phyloP scores from a whole-genome alignment of 1,140 invertebrate species.

The Megathymus violae region DNA sequence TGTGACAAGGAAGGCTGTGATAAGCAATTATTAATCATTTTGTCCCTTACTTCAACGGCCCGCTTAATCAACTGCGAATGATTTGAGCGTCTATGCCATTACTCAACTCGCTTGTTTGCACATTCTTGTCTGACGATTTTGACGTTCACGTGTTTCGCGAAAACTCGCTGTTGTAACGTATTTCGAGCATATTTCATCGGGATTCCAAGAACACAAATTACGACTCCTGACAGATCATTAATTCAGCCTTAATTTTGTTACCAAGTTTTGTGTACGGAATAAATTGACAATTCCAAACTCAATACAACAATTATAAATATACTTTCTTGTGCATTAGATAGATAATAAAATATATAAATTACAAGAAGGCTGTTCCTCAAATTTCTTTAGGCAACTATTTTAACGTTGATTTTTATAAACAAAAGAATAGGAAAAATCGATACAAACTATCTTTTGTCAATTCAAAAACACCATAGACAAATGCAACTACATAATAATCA shows the following conservation, averaged over 20 bases:
- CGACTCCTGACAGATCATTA: slow-evolving; percentile 25
- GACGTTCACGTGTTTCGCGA: slow-evolving; percentile 45
- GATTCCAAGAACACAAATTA: slow-evolving; percentile 30
- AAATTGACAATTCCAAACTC: slow-evolving; percentile 6
- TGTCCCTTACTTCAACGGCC: slow-evolving; percentile 63
- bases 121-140: slow-evolving; percentile 58
- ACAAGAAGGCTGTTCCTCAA: no score
- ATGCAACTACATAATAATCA: no score
- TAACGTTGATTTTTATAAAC: no score
- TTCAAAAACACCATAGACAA: no score
- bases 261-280: slow-evolving; percentile 8
- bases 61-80: slow-evolving; percentile 71
- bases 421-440: no score
- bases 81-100: slow-evolving; percentile 59
- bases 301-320: no score
- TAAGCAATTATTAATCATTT: slow-evolving; percentile 71
- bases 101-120: slow-evolving; percentile 58
- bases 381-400: no score
- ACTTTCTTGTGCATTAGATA: no score
- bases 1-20: slow-evolving; percentile 47
- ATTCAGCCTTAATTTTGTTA: slow-evolving; percentile 12
- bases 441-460: no score
- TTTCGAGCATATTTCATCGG: slow-evolving; percentile 18
- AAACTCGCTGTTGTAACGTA: slow-evolving; percentile 43
- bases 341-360: no score